Percentiles rank a stretch among this genome's conserved stretches.
phyloP scores from a whole-genome alignment of 1,140 invertebrate species.

The Ditylenchus dipsaci region DNA sequence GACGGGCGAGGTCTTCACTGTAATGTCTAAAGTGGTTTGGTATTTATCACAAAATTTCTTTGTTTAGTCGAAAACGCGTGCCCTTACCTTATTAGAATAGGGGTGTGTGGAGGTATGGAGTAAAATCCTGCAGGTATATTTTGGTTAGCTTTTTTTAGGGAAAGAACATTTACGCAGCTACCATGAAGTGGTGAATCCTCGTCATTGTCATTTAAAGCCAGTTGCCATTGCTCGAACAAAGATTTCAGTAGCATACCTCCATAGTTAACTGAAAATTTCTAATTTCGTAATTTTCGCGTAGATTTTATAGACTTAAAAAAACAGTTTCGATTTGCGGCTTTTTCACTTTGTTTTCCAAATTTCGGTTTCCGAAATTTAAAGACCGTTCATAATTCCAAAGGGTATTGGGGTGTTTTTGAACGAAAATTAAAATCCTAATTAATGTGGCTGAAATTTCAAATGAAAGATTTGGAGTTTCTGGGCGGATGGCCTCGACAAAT shows the following conservation, averaged over 20 bases:
- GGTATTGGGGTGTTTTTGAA: too few relatives aligned
- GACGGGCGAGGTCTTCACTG: slow-evolving; percentile 24
- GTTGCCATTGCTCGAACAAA: slow-evolving; percentile 79
- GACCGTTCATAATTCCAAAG: too few relatives aligned
- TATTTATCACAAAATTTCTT: background rate
- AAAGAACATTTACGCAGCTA: too few relatives aligned
- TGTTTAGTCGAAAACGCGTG: background rate
- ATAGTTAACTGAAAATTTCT: slow-evolving; percentile 73
- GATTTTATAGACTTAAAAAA: too few relatives aligned
- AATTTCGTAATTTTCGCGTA: too few relatives aligned
- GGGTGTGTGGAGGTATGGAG: slow-evolving; percentile 86
- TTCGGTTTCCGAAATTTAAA: background rate
- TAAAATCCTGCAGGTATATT: slow-evolving; percentile 76
- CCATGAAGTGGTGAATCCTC: slow-evolving; percentile 67
- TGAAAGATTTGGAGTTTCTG: too few relatives aligned
- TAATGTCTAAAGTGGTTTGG: slow-evolving; percentile 14
- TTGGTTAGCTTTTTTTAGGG: too few relatives aligned
- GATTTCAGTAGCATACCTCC: slow-evolving; percentile 72
- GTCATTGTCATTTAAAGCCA: slow-evolving; percentile 60
- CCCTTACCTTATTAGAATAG: slow-evolving; percentile 86
- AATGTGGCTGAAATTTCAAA: too few relatives aligned
- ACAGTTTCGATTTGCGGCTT: too few relatives aligned
- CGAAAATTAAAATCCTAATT: too few relatives aligned
- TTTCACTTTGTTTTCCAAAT: background rate
- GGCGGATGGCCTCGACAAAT: too few relatives aligned